These are phyloP conservation scores for Struthidea cinerea DNA, from an alignment of 2,113 vertebrate species.

Conservation along the genomic window DNA sequence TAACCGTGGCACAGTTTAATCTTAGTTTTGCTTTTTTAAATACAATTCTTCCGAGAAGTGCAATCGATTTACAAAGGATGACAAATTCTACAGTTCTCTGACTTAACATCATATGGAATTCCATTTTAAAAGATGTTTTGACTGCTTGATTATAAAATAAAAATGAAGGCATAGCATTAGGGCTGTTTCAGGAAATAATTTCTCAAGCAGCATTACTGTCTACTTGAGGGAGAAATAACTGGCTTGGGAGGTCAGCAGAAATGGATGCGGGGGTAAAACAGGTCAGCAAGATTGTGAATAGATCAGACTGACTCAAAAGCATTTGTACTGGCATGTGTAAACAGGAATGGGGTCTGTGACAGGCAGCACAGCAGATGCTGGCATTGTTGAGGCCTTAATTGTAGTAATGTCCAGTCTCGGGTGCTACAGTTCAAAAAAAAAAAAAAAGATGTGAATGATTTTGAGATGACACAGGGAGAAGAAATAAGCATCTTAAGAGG, in stretches of 20 bases:
- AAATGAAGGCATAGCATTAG: background rate
- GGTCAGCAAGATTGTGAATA: background rate
- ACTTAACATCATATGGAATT: background rate
- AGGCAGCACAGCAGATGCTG: background rate
- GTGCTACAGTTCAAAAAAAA: background rate
- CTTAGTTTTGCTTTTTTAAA: background rate
- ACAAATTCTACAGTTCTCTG: background rate
- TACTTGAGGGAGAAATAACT: constrained; percentile 8
- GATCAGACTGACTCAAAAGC: background rate
- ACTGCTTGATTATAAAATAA: background rate
- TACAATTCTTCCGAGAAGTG: background rate
- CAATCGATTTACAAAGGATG: background rate
- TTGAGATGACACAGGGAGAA: background rate
- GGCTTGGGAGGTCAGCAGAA: constrained; percentile 10
- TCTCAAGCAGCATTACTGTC: constrained; percentile 1
- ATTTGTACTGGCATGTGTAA: background rate
- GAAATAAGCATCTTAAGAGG: background rate
- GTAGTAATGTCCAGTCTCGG: background rate
- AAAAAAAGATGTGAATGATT: background rate
- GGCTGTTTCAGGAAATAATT: background rate
- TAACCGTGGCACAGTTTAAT: background rate
- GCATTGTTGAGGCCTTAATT: fast-evolving
- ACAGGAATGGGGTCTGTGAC: background rate
- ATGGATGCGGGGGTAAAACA: background rate
- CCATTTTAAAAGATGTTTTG: background rate